A percentile compares a stretch with the other conserved stretches of the same genome.
Evolutionary conservation across 1,140 invertebrate species (phyloP).

Genomic region (Ruditapes philippinarum): DNA sequence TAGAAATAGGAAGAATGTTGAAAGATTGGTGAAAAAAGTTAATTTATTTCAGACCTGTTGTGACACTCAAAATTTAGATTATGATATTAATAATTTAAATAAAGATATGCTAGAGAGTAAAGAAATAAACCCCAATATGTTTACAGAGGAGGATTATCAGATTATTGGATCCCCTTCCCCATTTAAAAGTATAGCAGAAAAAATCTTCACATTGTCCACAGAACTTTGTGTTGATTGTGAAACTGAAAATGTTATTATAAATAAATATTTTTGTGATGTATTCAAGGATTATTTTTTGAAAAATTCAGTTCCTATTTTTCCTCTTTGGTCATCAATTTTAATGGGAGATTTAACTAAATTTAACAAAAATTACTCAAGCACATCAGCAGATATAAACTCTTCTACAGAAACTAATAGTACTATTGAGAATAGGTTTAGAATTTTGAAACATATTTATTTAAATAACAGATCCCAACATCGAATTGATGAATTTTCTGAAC

Average conservation of each 20-base stretch:
- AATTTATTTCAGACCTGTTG: background rate
- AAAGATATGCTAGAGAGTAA: too few species aligned
- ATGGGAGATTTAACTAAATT: background rate
- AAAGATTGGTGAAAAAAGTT: background rate
- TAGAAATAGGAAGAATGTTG: background rate
- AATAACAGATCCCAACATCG: background rate
- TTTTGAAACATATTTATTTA: constrained; percentile 1
- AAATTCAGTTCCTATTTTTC: background rate
- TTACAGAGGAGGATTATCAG: constrained; percentile 12
- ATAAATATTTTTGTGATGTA: background rate
- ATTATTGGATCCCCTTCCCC: background rate
- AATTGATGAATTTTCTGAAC: constrained; percentile 21
- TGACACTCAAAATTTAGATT: too few species aligned
- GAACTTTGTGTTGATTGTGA: too few species aligned
- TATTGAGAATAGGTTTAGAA: constrained; percentile 24
- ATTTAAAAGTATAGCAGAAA: background rate
- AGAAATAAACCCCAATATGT: background rate
- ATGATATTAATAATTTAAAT: too few species aligned
- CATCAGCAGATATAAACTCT: background rate
- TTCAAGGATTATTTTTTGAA: background rate
- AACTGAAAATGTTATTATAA: background rate
- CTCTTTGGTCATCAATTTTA: background rate
- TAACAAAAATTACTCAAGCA: background rate
- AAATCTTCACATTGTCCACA: background rate
- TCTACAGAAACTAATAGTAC: background rate